Percentiles rank a stretch among this genome's conserved stretches.
phyloP scores from a whole-genome alignment of 1,140 invertebrate species.

The Panagrolaimus sp. region DNA sequence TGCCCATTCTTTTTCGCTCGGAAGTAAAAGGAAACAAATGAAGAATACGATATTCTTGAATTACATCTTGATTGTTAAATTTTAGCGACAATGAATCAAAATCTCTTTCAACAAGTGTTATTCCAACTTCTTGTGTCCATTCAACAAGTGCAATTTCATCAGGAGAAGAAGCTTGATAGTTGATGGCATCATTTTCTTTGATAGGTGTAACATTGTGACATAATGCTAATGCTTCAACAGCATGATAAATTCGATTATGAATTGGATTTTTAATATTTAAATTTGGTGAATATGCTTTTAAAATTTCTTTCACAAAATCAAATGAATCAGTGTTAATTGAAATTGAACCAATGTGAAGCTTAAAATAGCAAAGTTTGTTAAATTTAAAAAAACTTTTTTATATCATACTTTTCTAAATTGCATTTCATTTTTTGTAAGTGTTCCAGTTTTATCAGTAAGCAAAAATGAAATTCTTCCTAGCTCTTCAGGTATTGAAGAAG shows the following conservation, averaged over 20 bases:
- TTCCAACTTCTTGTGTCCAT: constrained; percentile 69
- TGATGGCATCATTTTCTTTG: constrained; percentile 67
- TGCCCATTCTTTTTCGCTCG: constrained; percentile 96
- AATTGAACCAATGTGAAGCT: constrained; percentile 50
- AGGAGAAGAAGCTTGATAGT: constrained; percentile 85
- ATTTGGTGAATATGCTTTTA: not conserved
- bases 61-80: constrained; percentile 66
- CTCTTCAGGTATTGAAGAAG: constrained; percentile 96
- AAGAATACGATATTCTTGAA: constrained; percentile 75
- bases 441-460: constrained; percentile 95
- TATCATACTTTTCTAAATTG: constrained; percentile 59
- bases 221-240: constrained; percentile 84
- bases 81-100: constrained; percentile 72
- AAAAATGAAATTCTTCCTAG: constrained; percentile 87
- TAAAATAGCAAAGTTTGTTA: constrained; percentile 50
- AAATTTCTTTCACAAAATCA: constrained; percentile 38
- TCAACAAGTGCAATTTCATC: constrained; percentile 85
- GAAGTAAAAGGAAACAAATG: constrained; percentile 98
- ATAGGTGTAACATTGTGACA: constrained; percentile 99
- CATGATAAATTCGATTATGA: constrained; percentile 63
- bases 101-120: constrained; percentile 69
- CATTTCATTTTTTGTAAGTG: constrained; percentile 98
- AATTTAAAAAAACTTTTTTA: not conserved
- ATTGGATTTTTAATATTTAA: constrained; percentile 43
- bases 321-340: constrained; percentile 51